Base-by-base conservation (phyloP, 53 echinoderm and acorn worm species). In the Henricia sp. region DNA sequence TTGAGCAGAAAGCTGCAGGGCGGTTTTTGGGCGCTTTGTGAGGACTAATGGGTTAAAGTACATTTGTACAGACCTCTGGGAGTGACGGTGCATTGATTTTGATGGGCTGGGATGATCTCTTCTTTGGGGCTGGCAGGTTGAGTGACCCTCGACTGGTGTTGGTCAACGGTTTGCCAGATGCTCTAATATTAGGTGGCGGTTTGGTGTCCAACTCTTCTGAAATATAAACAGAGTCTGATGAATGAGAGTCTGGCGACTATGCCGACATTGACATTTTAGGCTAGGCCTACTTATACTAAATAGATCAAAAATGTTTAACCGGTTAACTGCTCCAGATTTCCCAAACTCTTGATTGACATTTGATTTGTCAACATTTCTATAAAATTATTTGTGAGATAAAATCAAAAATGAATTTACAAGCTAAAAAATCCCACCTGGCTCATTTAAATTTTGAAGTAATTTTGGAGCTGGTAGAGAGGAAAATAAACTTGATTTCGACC, bases 81-180 rank as follows among this genome's bases (percentile, higher is more conserved):
- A 93, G 60, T 54, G 93, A 53, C 42, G 93, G 93, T 33, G 82
- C 83, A 67, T 70, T 83, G 37, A 93, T 93, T 52, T 93, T 90
- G 2, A 93, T 82, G 21, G 93, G 82, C 44, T 52, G 86, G 6
- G 37, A 43, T 68, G 80, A 64, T 14, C 74, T 86, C 90, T 87
- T 93, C 50, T 86, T 89, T 2, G 90, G 93, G 36, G 89, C 90
- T 48, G 89, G 89, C 19, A 93, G 80, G 26, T 66, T 87, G n/a
- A 90, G 72, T 12, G 21, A 44, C 1, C 80, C 64, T 20, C 41
- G 43, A 5, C 28, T 12, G 1, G 26, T 14, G 1, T 14, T 28
- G 6, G 64, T 63, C 0, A 50, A 44, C 42, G 75, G 26, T 8
- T 37, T 37, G 2, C 16, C 20, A 14, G 32, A 10, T 42, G 34